Percentiles rank a stretch among this genome's conserved stretches.
phyloP scores from a whole-genome alignment of 2,888 invertebrate species.

The Pachliopta kotzebuea region DNA sequence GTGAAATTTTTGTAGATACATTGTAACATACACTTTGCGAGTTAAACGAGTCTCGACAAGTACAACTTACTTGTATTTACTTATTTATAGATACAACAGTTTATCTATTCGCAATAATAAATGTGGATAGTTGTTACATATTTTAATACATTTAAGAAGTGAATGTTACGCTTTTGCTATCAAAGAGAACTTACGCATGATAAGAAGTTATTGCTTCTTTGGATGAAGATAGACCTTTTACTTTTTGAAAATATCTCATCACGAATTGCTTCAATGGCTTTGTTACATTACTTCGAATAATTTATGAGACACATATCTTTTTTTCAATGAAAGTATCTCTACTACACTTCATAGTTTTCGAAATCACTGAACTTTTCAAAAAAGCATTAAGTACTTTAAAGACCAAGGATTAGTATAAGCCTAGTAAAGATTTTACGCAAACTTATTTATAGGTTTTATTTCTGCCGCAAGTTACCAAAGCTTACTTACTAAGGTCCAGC shows the following conservation, averaged over 20 bases:
- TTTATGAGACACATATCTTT: too few species aligned
- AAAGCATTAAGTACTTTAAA: neutral
- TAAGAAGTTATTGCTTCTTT: neutral
- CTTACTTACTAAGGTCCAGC: conserved; percentile 33
- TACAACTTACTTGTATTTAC: neutral
- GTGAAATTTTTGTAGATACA: conserved; percentile 17
- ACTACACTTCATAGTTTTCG: too few species aligned
- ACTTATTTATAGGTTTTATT: conserved; percentile 12
- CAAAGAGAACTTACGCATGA: neutral
- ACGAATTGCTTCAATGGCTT: too few species aligned
- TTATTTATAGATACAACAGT: neutral
- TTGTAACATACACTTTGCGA: conserved; percentile 3
- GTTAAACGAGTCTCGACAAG: neutral
- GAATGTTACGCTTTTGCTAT: neutral
- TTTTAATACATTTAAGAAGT: too few species aligned
- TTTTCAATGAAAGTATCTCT: too few species aligned
- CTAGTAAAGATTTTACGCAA: neutral
- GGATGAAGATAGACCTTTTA: too few species aligned
- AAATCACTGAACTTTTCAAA: too few species aligned
- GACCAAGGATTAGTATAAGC: neutral
- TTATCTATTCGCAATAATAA: too few species aligned
- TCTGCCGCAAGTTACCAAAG: conserved; percentile 28
- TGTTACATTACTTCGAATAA: too few species aligned
- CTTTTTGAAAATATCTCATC: too few species aligned
- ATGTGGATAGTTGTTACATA: too few species aligned